phyloP scores from a whole-genome alignment of 2,888 invertebrate species.

The Heliconius ismenius region DNA sequence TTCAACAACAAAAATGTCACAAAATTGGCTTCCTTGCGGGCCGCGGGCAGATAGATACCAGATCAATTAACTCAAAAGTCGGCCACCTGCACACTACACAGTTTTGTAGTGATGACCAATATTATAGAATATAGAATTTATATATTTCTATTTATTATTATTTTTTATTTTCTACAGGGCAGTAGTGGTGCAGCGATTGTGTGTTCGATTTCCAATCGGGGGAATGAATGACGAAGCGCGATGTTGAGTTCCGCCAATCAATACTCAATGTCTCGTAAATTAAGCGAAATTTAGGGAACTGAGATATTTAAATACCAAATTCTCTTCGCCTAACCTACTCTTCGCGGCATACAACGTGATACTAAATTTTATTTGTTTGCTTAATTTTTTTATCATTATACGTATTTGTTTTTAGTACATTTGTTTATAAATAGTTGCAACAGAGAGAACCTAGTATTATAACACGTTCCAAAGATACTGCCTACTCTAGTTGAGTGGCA shows the following conservation, averaged over 20 bases:
- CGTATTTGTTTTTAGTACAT: too few species aligned
- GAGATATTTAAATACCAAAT: too few species aligned
- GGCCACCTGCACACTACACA: slow-evolving; percentile 42
- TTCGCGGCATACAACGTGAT: background rate
- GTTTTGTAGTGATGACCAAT: slow-evolving; percentile 7
- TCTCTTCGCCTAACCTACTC: background rate
- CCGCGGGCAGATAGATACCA: slow-evolving; percentile 37
- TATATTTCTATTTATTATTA: background rate
- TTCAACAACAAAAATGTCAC: slow-evolving; percentile 32
- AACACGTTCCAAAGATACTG: too few species aligned
- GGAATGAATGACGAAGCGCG: background rate
- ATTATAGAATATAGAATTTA: background rate
- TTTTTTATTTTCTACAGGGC: background rate
- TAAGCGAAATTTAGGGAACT: background rate
- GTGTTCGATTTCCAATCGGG: background rate
- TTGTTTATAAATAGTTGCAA: too few species aligned
- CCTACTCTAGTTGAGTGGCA: too few species aligned
- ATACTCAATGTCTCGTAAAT: background rate
- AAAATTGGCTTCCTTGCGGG: slow-evolving; percentile 37
- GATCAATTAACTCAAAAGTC: slow-evolving; percentile 44
- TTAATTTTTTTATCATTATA: too few species aligned
- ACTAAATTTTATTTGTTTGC: background rate
- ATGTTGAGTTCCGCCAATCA: background rate
- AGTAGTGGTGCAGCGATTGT: too few species aligned
- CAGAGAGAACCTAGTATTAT: too few species aligned